Percentiles rank a stretch among this genome's conserved stretches.
phyloP scores from a whole-genome alignment of 2,888 invertebrate genomes.

The Malthinus seriepunctatus region DNA sequence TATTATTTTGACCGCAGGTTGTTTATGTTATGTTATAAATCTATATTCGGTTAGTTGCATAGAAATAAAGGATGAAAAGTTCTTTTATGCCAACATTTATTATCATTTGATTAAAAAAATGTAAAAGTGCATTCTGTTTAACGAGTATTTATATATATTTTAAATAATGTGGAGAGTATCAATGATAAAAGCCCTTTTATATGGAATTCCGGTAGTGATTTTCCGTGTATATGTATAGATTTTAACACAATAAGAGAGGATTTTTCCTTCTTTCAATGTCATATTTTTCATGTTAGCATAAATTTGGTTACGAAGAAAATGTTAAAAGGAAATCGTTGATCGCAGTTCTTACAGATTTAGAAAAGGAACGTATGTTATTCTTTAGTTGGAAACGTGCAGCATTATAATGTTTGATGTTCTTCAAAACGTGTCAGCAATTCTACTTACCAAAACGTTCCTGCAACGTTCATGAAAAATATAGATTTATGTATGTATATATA shows the following conservation, averaged over 20 bases:
- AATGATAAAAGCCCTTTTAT: too few relatives aligned
- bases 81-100: too few relatives aligned
- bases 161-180: too few relatives aligned
- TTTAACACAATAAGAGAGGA: slow-evolving; percentile 11
- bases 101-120: too few relatives aligned
- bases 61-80: too few relatives aligned
- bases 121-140: too few relatives aligned
- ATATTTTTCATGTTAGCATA: slow-evolving; percentile 17
- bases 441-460: slow-evolving; percentile 20
- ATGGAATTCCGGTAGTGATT: too few relatives aligned
- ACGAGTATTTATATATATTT: too few relatives aligned
- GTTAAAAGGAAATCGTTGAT: slow-evolving; percentile 11
- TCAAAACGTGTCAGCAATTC: slow-evolving; percentile 40
- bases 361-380: slow-evolving; percentile 28
- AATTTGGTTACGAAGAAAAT: slow-evolving; percentile 14
- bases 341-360: slow-evolving; percentile 17
- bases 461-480: slow-evolving; percentile 30
- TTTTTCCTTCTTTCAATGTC: slow-evolving; percentile 6
- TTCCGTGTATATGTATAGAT: neutral
- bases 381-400: slow-evolving; percentile 35
- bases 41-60: too few relatives aligned
- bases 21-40: too few relatives aligned
- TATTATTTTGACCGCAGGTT: too few relatives aligned
- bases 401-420: slow-evolving; percentile 42
- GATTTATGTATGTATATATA: slow-evolving; percentile 29